Evolutionary conservation across 2,888 invertebrate species (phyloP).

Genomic region (Germaria angustata): DNA sequence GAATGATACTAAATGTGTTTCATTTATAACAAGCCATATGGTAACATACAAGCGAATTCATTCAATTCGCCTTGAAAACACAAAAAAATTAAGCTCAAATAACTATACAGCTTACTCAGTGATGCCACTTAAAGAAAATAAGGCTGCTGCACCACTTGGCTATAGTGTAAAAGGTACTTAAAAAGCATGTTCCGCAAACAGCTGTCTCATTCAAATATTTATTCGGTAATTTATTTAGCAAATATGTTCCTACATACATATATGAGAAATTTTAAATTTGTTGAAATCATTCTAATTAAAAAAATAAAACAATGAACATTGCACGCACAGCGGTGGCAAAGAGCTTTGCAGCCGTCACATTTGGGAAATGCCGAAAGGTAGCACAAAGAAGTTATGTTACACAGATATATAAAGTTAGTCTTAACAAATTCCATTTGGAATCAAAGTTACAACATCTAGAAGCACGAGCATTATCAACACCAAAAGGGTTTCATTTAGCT

Average conservation of each 20-base stretch:
- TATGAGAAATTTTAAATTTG: too few species aligned
- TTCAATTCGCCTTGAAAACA: too few species aligned
- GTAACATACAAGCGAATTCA: too few species aligned
- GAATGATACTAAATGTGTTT: too few species aligned
- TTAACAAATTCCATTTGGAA: conserved; percentile 59
- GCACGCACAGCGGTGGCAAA: conserved; percentile 36
- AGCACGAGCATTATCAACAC: conserved; percentile 43
- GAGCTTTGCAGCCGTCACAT: conserved; percentile 22
- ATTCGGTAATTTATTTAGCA: too few species aligned
- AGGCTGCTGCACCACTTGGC: neutral
- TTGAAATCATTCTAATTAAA: neutral
- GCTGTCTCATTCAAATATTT: neutral
- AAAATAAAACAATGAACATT: conserved; percentile 61
- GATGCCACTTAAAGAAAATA: neutral
- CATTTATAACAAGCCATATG: too few species aligned
- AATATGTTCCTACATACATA: too few species aligned
- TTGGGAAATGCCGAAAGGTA: conserved; percentile 1
- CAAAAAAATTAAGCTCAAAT: too few species aligned
- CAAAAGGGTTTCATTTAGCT: conserved; percentile 33
- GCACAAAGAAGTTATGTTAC: conserved; percentile 19
- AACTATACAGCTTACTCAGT: too few species aligned
- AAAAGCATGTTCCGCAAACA: neutral
- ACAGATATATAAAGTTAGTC: neutral
- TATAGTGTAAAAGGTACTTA: neutral
- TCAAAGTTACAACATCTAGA: conserved; percentile 62